Evolutionary conservation across 2,888 invertebrate genomes (phyloP).

Genomic region (Oxycera nigricornis): DNA sequence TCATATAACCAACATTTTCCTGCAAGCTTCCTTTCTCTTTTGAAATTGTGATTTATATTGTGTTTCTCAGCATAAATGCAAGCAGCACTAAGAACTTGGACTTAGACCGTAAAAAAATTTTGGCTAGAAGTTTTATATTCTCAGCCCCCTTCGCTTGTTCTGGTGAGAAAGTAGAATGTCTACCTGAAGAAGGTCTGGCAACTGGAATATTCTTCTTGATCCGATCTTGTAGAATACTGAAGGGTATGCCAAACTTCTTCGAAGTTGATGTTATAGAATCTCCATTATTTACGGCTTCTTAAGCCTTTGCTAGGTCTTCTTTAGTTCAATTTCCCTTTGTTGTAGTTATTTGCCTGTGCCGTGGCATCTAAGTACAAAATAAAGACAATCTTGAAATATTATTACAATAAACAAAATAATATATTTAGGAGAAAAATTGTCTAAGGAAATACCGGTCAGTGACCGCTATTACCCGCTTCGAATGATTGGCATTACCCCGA

Average conservation of each 20-base stretch:
- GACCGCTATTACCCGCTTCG: too few species aligned
- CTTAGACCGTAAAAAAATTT: too few species aligned
- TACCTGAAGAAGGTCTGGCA: neutral
- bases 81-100: too few species aligned
- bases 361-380: neutral
- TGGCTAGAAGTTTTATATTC: too few species aligned
- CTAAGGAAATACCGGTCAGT: neutral
- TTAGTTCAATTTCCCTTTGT: too few species aligned
- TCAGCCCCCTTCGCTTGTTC: neutral
- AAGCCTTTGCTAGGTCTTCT: neutral
- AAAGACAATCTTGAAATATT: neutral
- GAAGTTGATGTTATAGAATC: neutral
- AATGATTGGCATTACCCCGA: neutral
- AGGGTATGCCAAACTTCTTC: neutral
- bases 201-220: neutral
- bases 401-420: neutral
- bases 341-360: too few species aligned
- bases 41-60: neutral
- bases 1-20: neutral
- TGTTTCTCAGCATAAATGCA: too few species aligned
- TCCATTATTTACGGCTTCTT: neutral
- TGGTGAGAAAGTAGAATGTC: neutral
- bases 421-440: too few species aligned
- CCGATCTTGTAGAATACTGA: neutral
- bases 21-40: neutral